Evolutionary conservation across 2,888 invertebrate genomes (phyloP).

Genomic region (Oxystoma pomonae): DNA sequence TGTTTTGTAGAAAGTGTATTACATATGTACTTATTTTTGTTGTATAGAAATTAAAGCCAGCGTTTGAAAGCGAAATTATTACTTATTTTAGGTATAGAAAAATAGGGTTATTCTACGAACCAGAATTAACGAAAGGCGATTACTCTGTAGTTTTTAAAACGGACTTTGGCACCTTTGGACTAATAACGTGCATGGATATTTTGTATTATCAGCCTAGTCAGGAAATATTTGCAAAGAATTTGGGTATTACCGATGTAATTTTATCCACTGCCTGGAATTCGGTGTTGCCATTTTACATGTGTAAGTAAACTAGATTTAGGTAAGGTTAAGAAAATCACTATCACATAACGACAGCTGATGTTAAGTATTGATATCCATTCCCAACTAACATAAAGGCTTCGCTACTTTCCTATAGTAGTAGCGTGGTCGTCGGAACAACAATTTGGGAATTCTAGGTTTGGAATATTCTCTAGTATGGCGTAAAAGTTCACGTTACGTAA

Average conservation of each 20-base stretch:
- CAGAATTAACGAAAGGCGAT: conserved; percentile 29
- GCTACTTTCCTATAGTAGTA: too few species aligned
- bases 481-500: too few species aligned
- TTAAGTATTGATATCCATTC: too few species aligned
- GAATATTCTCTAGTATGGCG: too few species aligned
- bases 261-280: conserved; percentile 32
- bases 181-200: conserved; percentile 32
- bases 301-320: conserved; percentile 23
- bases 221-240: conserved; percentile 20
- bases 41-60: too few species aligned
- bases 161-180: conserved; percentile 33
- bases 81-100: conserved; percentile 33
- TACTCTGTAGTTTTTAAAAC: conserved; percentile 28
- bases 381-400: too few species aligned
- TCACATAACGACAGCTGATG: conserved; percentile 6
- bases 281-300: conserved; percentile 29
- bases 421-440: too few species aligned
- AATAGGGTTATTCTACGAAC: conserved; percentile 31
- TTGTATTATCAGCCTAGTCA: conserved; percentile 30
- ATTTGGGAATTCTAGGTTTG: too few species aligned
- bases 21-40: too few species aligned
- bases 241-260: conserved; percentile 28
- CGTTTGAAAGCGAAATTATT: too few species aligned
- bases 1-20: too few species aligned
- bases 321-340: not conserved